Evolutionary conservation across 2,888 invertebrate genomes (phyloP).

Genomic region (Stenodera caucasica): DNA sequence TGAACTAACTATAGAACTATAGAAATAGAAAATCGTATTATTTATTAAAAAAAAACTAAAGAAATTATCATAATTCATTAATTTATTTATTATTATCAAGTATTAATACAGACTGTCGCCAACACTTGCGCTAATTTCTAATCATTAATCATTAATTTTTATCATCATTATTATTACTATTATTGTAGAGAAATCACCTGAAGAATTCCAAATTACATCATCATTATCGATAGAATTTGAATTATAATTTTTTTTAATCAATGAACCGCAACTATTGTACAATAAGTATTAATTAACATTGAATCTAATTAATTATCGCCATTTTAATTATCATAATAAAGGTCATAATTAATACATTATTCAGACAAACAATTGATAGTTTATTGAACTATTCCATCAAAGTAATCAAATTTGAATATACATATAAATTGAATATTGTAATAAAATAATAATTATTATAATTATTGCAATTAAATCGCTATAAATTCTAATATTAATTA

Average conservation of each 20-base stretch:
- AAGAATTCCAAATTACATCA: neutral
- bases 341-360: neutral
- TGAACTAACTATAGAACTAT: neutral
- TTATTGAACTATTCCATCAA: neutral
- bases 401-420: neutral
- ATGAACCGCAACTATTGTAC: neutral
- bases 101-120: neutral
- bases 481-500: neutral
- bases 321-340: neutral
- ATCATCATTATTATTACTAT: no score
- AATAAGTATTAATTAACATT: neutral
- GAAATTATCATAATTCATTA: neutral
- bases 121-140: neutral
- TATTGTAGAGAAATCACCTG: neutral
- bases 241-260: neutral
- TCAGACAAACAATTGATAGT: neutral
- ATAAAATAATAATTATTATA: neutral
- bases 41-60: neutral
- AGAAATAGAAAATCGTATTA: neutral
- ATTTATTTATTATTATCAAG: neutral
- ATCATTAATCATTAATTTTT: slow-evolving; percentile 1
- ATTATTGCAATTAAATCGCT: neutral
- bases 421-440: neutral
- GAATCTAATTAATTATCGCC: neutral
- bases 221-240: neutral